Evolutionary conservation across 2,888 invertebrate species (phyloP), one percentile per base, ranked within the genome.

Genomic region (Nephrocerus scutellatus): DNA sequence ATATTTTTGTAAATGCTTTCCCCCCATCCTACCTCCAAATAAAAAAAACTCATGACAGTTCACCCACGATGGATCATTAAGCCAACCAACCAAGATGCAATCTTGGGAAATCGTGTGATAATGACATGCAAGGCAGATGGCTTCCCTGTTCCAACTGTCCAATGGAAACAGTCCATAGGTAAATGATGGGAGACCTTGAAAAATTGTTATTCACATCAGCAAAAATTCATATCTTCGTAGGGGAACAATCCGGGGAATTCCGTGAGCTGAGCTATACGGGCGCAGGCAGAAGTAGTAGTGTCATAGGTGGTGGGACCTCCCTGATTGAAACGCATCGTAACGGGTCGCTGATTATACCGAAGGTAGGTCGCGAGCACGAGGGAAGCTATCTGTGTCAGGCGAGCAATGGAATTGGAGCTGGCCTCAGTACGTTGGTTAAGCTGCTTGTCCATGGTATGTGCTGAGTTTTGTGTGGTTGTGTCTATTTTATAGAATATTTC

Each of bases 41-140:
- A n/a, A 41, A 14, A 16, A 5, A 29, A 28, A 22, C 7, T 14
- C 10, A 6, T 25, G 44, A 43, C 41, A 86, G 86, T 84, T 47
- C 84, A 86, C 14, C 84, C 84, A 6, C 80, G 82, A 56, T 82
- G 84, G 79, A 71, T 80, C 39, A 68, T 78, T 54, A 83, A 84
- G 59, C 83, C 83, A 8, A 74, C 75, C 57, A 82, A 84, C 60
- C 77, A 79, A 51, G 78, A 80, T 37, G 80, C 82, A 30, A 72
- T 84, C 49, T 77, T 81, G 34, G 85, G 84, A 21, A 80, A 81
- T 55, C 67, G 77, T 4, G 72, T 83, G 39, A 71, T 76, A 5
- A 68, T 86, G 48, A 76, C 78, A 49, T 87, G 87, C 57, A 77
- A 77, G 57, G 84, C 84, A 8, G 79, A 80, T 35, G 86, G 86